Evolutionary conservation across 2,113 vertebrate species (phyloP).

Genomic region (Hemichromis elongatus): DNA sequence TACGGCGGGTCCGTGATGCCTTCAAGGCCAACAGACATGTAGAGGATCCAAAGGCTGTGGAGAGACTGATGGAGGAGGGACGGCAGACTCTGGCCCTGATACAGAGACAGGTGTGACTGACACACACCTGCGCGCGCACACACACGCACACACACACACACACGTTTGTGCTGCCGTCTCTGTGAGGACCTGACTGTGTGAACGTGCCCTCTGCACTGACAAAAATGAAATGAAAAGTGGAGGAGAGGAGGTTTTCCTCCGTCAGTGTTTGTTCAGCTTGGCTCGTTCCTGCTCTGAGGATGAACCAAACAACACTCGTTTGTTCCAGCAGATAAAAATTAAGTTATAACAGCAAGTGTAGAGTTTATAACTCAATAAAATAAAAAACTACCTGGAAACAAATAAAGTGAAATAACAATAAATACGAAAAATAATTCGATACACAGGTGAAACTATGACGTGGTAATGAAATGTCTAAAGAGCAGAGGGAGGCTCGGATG

Average conservation of each 20-base stretch:
- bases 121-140: slow-evolving; percentile 15
- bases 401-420: neutral
- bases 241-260: neutral
- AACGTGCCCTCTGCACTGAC: neutral
- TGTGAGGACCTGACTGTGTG: neutral
- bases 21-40: slow-evolving; percentile 87
- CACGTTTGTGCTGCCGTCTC: neutral
- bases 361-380: neutral
- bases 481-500: neutral
- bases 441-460: neutral
- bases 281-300: neutral
- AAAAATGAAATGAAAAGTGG: neutral
- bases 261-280: neutral
- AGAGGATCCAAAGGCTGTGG: slow-evolving; percentile 76
- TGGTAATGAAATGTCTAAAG: neutral
- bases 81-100: slow-evolving; percentile 79
- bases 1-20: slow-evolving; percentile 87
- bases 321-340: neutral
- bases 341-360: neutral
- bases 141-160: neutral
- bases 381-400: neutral
- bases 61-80: slow-evolving; percentile 79
- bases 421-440: neutral
- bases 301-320: neutral
- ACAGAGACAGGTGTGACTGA: slow-evolving; percentile 82